Evolutionary conservation across 2,113 vertebrate genomes (phyloP).

Genomic region (Corydoras maculifer): DNA sequence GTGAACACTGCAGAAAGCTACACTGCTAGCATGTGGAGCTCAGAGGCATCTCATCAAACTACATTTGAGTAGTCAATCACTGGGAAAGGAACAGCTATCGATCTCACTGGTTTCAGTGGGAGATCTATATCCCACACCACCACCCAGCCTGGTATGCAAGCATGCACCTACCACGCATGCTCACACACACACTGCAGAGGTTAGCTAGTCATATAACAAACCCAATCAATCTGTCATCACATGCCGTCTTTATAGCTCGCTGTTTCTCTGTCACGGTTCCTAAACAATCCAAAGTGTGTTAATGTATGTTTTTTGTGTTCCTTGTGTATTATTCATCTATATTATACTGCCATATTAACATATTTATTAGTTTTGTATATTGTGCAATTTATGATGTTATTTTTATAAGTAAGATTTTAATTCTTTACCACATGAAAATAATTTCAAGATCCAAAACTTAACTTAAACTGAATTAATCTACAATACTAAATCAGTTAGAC

Average conservation of each 20-base stretch:
- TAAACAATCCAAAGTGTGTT: neutral
- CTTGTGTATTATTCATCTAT: conserved; percentile 18
- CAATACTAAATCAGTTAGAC: too few relatives aligned
- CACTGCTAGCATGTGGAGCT: conserved; percentile 17
- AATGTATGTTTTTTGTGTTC: neutral
- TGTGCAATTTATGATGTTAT: too few relatives aligned
- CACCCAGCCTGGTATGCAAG: conserved; percentile 14
- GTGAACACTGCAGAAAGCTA: neutral
- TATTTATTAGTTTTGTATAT: too few relatives aligned
- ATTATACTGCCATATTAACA: too few relatives aligned
- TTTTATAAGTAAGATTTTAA: too few relatives aligned
- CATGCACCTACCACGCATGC: conserved; percentile 17
- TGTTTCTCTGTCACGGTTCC: conserved; percentile 2
- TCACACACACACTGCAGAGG: conserved; percentile 16
- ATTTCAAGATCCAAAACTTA: too few relatives aligned
- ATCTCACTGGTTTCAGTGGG: conserved; percentile 18
- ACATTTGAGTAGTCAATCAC: conserved; percentile 18
- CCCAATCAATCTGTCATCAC: conserved; percentile 19
- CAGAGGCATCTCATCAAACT: conserved; percentile 23
- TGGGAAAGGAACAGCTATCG: conserved; percentile 16
- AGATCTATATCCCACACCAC: conserved; percentile 28
- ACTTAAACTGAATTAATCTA: too few relatives aligned
- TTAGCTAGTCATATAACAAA: conserved; percentile 30
- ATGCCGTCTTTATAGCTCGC: neutral
- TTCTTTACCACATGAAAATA: too few relatives aligned